Evolutionary conservation across 2,888 invertebrate species (phyloP).

Genomic region (Scaeva pyrastri): DNA sequence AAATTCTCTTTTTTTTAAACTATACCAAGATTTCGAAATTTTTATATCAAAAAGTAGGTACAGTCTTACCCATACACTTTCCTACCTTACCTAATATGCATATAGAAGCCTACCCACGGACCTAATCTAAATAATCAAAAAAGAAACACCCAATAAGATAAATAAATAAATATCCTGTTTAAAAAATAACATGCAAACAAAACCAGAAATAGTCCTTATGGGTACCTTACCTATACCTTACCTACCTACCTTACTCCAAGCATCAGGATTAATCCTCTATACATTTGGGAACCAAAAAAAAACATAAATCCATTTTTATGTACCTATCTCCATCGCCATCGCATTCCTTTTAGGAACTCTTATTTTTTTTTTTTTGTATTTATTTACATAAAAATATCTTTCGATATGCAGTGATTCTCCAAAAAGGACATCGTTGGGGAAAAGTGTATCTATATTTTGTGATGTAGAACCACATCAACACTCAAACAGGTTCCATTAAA

Average conservation of each 20-base stretch:
- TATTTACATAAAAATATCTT: neutral
- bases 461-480: slow-evolving; percentile 31
- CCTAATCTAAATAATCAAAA: no score
- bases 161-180: neutral
- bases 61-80: no score
- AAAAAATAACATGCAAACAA: neutral
- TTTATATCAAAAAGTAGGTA: no score
- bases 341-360: slow-evolving; percentile 23
- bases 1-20: no score
- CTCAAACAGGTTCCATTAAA: slow-evolving; percentile 62
- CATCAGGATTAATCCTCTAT: neutral
- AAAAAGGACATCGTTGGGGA: slow-evolving; percentile 70
- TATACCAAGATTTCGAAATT: no score
- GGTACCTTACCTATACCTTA: neutral
- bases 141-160: no score
- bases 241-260: no score
- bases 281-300: neutral
- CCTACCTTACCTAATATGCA: no score
- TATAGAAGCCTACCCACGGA: no score
- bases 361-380: neutral
- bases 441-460: slow-evolving; percentile 4
- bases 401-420: slow-evolving; percentile 35
- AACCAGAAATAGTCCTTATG: neutral
- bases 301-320: slow-evolving; percentile 60
- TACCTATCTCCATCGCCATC: neutral